Conservation (phyloP, 2,113 vertebrate species). For the Salvator merianae region DNA sequence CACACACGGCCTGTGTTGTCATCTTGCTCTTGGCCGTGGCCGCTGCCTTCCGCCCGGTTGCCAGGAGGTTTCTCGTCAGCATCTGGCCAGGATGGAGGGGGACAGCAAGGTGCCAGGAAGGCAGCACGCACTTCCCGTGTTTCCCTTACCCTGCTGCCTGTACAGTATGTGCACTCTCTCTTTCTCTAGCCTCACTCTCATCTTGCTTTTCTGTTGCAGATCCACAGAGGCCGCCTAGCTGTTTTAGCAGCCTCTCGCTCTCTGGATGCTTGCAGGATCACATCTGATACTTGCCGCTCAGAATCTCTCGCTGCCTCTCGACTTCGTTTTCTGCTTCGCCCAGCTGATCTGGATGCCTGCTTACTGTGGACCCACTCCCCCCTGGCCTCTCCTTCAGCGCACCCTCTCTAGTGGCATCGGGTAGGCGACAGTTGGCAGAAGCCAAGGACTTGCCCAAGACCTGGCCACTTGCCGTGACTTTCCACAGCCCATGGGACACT, state of each 20-base stretch:
- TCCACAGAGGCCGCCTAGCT: neutral
- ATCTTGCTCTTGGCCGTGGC: constrained; percentile 1
- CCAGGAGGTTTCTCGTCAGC: constrained; percentile 33
- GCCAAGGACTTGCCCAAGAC: neutral
- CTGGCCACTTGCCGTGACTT: too few species aligned
- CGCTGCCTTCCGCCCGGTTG: constrained; percentile 17
- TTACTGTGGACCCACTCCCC: neutral
- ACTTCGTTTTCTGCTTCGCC: neutral
- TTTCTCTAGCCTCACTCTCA: neutral
- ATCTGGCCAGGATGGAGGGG: constrained; percentile 33
- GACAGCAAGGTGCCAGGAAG: constrained; percentile 31
- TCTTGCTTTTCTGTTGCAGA: neutral
- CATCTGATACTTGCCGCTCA: neutral
- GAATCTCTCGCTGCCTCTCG: neutral
- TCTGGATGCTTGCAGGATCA: neutral
- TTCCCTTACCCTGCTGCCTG: constrained; percentile 17
- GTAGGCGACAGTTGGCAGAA: neutral
- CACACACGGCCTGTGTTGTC: neutral
- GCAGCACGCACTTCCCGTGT: constrained; percentile 17
- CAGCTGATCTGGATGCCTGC: constrained; percentile 12
- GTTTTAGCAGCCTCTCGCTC: neutral
- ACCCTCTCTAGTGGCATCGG: constrained; percentile 34
- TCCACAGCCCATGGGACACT: neutral
- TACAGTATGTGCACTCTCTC: neutral
- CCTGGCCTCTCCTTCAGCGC: neutral